These are phyloP conservation scores for Tachyglossus aculeatus DNA, from an alignment of 2,797 vertebrate genomes.

Conservation along the genomic window DNA sequence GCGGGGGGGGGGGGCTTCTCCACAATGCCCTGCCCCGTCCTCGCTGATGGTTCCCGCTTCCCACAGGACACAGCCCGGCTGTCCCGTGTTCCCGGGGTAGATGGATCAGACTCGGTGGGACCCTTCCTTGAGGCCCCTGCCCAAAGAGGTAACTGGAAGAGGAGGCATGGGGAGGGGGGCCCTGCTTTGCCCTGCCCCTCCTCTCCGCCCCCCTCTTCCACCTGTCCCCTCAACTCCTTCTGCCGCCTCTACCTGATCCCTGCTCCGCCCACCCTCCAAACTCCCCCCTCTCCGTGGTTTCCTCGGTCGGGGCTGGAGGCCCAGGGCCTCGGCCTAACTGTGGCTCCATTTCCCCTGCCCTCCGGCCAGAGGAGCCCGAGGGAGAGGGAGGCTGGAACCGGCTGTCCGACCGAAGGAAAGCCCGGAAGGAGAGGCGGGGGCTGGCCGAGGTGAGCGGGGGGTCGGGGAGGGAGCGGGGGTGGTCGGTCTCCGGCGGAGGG, in stretches of 20 bases:
- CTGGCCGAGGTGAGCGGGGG: conserved; percentile 72
- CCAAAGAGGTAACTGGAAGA: conserved; percentile 64
- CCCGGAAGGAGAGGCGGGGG: conserved; percentile 77
- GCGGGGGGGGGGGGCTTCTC: no score
- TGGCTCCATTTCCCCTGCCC: conserved; percentile 26
- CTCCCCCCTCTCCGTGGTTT: no score
- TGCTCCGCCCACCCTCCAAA: accelerated
- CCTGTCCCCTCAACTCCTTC: no score
- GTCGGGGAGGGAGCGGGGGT: background rate
- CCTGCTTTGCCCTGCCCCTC: no score
- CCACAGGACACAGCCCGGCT: conserved; percentile 48
- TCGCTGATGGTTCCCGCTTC: background rate
- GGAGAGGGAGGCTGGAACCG: conserved; percentile 41
- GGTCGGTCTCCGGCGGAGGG: background rate
- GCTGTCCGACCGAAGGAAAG: conserved; percentile 62
- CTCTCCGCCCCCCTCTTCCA: accelerated
- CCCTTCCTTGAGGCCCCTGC: no score
- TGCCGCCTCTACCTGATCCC: background rate
- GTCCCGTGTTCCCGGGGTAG: conserved; percentile 50
- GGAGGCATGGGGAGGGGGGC: background rate
- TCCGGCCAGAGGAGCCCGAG: conserved; percentile 54
- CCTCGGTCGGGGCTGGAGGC: background rate
- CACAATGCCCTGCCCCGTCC: accelerated
- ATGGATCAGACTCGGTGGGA: conserved; percentile 28
- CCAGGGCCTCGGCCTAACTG: background rate